Conservation (phyloP, 2,113 vertebrate genomes). For the Sminthopsis crassicaudata region DNA sequence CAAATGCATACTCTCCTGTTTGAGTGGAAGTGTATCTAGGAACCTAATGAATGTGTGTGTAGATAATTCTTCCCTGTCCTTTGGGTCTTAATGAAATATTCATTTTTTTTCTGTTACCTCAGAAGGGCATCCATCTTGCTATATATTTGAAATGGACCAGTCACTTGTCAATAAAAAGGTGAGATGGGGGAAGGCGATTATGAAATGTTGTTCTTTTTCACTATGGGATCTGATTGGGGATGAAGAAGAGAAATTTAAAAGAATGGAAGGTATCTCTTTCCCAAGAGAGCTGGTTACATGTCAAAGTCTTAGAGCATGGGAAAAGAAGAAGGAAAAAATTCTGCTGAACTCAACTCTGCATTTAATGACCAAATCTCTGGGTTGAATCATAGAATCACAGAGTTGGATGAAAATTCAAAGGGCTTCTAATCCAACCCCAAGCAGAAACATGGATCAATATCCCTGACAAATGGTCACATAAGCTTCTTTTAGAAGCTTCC, state of each 20-base stretch:
- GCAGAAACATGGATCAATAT: neutral
- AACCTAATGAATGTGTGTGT: neutral
- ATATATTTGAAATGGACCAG: neutral
- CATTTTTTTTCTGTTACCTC: neutral
- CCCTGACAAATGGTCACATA: neutral
- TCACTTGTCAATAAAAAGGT: neutral
- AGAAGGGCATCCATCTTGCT: neutral
- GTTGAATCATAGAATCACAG: neutral
- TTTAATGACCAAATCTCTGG: neutral
- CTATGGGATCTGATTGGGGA: neutral
- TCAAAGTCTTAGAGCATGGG: neutral
- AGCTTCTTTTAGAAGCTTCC: neutral
- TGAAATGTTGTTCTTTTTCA: neutral
- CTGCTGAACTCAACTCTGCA: neutral
- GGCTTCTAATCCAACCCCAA: neutral
- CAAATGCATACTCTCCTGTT: neutral
- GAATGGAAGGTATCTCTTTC: neutral
- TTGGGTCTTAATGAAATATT: neutral
- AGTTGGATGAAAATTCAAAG: neutral
- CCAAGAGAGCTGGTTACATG: neutral
- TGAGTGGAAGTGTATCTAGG: neutral
- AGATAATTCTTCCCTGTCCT: neutral
- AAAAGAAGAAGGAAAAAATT: neutral
- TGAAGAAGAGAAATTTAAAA: neutral
- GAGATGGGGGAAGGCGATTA: neutral